These are phyloP conservation scores for Macrotus californicus DNA, from an alignment of 2,113 vertebrate genomes.

Conservation along the genomic window DNA sequence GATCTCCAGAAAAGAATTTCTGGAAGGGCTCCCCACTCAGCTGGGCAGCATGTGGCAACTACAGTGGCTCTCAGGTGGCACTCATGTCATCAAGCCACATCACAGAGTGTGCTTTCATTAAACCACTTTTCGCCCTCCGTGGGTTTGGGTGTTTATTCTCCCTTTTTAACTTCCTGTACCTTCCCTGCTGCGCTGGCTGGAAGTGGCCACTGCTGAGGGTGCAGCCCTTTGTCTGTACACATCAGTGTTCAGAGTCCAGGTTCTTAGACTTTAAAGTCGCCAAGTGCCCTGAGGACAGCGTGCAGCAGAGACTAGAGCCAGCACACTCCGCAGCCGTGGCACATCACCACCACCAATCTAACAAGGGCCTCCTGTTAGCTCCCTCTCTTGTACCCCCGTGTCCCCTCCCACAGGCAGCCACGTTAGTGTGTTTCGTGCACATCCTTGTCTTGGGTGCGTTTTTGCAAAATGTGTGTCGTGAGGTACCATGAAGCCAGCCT, in stretches of 20 bases:
- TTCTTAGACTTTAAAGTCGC: not conserved
- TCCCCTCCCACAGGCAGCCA: not conserved
- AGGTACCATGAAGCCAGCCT: not conserved
- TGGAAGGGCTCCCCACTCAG: not conserved
- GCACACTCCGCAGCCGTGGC: fast-evolving
- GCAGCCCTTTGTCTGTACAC: not conserved
- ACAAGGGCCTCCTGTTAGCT: not conserved
- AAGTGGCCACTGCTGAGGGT: not conserved
- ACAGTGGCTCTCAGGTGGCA: not conserved
- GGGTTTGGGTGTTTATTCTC: not conserved
- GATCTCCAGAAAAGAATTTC: not conserved
- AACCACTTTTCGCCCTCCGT: not conserved
- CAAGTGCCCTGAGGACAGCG: not conserved
- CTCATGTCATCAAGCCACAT: not conserved
- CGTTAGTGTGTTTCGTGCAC: fast-evolving
- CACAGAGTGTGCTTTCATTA: not conserved
- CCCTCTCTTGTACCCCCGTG: not conserved
- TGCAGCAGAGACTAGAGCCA: not conserved
- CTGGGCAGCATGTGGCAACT: not conserved
- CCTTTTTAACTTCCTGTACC: not conserved
- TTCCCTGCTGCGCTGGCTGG: fast-evolving
- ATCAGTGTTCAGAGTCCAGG: not conserved
- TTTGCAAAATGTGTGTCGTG: fast-evolving
- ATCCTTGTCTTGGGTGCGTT: not conserved
- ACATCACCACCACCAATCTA: not conserved